phyloP scores from a whole-genome alignment of 2,888 invertebrate species.

The Lasioglossum oenotherae region DNA sequence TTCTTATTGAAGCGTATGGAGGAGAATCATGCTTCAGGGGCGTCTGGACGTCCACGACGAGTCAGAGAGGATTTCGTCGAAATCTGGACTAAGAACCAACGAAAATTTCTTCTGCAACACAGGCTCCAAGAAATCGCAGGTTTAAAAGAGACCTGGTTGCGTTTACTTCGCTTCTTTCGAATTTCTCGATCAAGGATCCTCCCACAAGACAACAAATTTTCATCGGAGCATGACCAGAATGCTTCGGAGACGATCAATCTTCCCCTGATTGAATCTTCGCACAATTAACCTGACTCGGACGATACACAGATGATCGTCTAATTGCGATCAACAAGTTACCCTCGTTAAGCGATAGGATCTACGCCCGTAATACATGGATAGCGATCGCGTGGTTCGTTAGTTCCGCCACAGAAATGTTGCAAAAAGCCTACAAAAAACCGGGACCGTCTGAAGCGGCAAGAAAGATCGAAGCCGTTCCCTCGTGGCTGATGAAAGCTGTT shows the following conservation, averaged over 20 bases:
- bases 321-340: neutral
- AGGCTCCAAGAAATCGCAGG: neutral
- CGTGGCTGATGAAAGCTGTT: neutral
- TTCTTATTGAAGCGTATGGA: neutral
- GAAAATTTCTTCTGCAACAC: neutral
- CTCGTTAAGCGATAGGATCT: neutral
- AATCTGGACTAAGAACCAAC: neutral
- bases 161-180: no score
- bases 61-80: neutral
- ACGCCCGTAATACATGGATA: neutral
- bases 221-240: neutral
- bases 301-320: neutral
- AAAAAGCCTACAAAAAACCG: neutral
- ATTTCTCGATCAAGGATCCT: neutral
- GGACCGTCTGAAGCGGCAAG: neutral
- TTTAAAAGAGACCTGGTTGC: neutral
- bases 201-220: neutral
- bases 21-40: conserved; percentile 7
- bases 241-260: neutral
- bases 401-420: no score
- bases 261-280: neutral
- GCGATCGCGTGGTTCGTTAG: conserved; percentile 7
- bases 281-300: neutral
- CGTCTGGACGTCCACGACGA: neutral
- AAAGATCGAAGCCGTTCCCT: neutral